These are phyloP conservation scores for Tetranychus truncatus DNA, from an alignment of 2,888 invertebrate genomes.

Conservation along the genomic window DNA sequence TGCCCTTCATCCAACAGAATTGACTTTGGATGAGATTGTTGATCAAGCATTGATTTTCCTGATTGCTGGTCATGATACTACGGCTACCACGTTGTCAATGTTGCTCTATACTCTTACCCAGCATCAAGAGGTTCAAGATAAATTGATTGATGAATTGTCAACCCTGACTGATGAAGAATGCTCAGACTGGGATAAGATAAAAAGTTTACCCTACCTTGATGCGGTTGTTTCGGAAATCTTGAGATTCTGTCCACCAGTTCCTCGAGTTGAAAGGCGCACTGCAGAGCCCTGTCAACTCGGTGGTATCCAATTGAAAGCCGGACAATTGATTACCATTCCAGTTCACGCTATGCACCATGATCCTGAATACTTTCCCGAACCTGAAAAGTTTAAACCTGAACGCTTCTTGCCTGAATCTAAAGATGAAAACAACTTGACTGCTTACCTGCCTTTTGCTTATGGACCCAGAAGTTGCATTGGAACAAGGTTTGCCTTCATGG, in stretches of 20 bases:
- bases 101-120: slow-evolving; percentile 12
- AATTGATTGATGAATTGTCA: slow-evolving; percentile 17
- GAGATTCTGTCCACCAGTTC: slow-evolving; percentile 17
- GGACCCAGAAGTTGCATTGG: slow-evolving; percentile 16
- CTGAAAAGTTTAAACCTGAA: slow-evolving; percentile 23
- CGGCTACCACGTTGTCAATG: slow-evolving; percentile 14
- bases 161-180: slow-evolving; percentile 11
- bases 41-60: slow-evolving; percentile 19
- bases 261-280: slow-evolving; percentile 20
- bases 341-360: slow-evolving; percentile 22
- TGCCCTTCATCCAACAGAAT: not conserved
- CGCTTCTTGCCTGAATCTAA: not conserved
- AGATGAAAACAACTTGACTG: not conserved
- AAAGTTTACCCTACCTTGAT: slow-evolving; percentile 21
- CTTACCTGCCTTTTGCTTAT: slow-evolving; percentile 14
- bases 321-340: slow-evolving; percentile 18
- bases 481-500: slow-evolving; percentile 13
- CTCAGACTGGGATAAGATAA: slow-evolving; percentile 18
- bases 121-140: slow-evolving; percentile 15
- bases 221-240: slow-evolving; percentile 20
- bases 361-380: slow-evolving; percentile 21
- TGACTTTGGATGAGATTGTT: slow-evolving; percentile 17
- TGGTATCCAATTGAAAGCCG: slow-evolving; percentile 19
- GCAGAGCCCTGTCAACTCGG: slow-evolving; percentile 20
- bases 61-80: slow-evolving; percentile 20